Conservation (phyloP, 2,888 invertebrate species). For the Hybos culiciformis region DNA sequence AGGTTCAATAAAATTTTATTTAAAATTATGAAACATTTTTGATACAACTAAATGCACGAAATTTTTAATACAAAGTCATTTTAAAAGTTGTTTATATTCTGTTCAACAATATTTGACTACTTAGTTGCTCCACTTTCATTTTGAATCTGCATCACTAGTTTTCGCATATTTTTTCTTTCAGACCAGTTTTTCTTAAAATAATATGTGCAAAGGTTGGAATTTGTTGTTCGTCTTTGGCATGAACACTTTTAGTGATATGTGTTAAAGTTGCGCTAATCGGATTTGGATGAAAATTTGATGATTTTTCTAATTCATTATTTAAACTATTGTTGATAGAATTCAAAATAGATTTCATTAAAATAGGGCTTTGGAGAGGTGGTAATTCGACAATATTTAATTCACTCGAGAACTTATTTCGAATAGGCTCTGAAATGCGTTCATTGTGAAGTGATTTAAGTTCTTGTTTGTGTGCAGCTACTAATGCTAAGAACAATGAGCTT, state of each 20-base stretch:
- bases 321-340: slow-evolving; percentile 31
- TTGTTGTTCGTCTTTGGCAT: slow-evolving; percentile 21
- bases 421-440: slow-evolving; percentile 13
- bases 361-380: slow-evolving; percentile 33
- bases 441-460: slow-evolving; percentile 15
- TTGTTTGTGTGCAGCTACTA: slow-evolving; percentile 18
- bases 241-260: slow-evolving; percentile 7
- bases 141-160: too few relatives aligned
- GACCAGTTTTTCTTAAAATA: slow-evolving; percentile 37
- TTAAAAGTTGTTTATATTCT: too few relatives aligned
- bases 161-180: slow-evolving; percentile 33
- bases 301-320: slow-evolving; percentile 14
- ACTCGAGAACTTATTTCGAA: slow-evolving; percentile 29
- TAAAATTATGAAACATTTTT: too few relatives aligned
- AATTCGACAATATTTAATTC: slow-evolving; percentile 34
- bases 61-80: too few relatives aligned
- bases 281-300: slow-evolving; percentile 7
- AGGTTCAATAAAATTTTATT: too few relatives aligned
- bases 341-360: slow-evolving; percentile 33
- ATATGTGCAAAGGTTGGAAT: slow-evolving; percentile 35
- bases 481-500: slow-evolving; percentile 30
- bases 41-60: too few relatives aligned
- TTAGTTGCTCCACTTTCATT: too few relatives aligned
- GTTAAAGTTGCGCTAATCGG: slow-evolving; percentile 12
- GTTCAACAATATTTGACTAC: too few relatives aligned